A percentile compares a stretch with the other conserved stretches of the same genome.
These are phyloP conservation scores for Polyergus mexicanus DNA, from an alignment of 1,140 invertebrate genomes.

Conservation along the genomic window DNA sequence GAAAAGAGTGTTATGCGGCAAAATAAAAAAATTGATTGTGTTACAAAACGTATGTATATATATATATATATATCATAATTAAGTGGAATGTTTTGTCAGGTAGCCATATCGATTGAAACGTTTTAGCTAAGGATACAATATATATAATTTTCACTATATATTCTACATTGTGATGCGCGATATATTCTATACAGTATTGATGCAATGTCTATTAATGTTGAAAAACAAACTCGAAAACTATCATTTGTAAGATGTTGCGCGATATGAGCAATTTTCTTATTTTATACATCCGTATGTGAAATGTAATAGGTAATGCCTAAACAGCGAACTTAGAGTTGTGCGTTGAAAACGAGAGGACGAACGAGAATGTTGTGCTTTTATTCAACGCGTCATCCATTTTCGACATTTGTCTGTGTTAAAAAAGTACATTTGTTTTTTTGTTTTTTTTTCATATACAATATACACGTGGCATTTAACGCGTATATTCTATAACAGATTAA, in stretches of 20 bases:
- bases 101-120: background rate
- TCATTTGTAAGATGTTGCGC: conserved; percentile 9
- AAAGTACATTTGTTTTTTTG: conserved; percentile 34
- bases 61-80: background rate
- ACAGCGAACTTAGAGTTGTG: conserved; percentile 16
- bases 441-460: conserved; percentile 12
- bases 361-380: conserved; percentile 47
- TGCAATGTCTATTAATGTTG: background rate
- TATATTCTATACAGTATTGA: conserved; percentile 21
- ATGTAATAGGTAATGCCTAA: conserved; percentile 42
- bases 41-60: background rate
- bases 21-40: background rate
- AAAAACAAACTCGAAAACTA: background rate
- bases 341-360: conserved; percentile 23
- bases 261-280: conserved; percentile 32
- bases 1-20: background rate
- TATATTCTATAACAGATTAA: conserved; percentile 20
- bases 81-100: too few relatives aligned
- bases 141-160: conserved; percentile 23
- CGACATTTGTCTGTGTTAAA: background rate
- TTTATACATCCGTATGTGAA: background rate
- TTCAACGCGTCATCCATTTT: conserved; percentile 38
- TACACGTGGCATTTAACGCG: conserved; percentile 8
- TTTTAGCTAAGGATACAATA: conserved; percentile 25
- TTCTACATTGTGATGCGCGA: background rate